Percentiles rank a stretch among this genome's conserved stretches.
These are phyloP conservation scores for Sebastes oblongus DNA, from an alignment of 2,797 vertebrate genomes.

Conservation along the genomic window DNA sequence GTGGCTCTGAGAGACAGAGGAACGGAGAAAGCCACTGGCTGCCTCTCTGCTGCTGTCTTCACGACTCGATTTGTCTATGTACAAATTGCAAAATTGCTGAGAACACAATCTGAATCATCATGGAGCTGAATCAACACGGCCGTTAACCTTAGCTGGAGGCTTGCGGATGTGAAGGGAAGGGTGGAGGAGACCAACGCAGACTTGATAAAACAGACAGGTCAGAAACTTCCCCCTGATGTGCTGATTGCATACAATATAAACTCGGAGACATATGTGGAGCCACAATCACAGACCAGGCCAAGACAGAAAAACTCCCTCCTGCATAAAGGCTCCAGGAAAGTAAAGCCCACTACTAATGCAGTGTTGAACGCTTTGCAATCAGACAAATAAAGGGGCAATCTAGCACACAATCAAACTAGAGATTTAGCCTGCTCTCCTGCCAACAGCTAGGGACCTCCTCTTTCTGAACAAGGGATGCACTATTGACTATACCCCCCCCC, in stretches of 20 bases:
- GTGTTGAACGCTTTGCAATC: constrained; percentile 82
- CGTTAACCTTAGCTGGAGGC: constrained; percentile 10
- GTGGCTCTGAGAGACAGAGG: constrained; percentile 34
- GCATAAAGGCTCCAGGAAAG: constrained; percentile 66
- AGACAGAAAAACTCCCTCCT: constrained; percentile 47
- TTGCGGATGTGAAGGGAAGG: background rate
- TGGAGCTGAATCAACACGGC: constrained; percentile 11
- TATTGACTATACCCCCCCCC: constrained; percentile 77
- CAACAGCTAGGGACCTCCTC: constrained; percentile 84
- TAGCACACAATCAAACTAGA: constrained; percentile 84
- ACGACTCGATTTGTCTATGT: constrained; percentile 30
- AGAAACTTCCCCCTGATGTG: constrained; percentile 32
- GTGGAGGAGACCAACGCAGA: background rate
- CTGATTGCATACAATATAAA: constrained; percentile 55
- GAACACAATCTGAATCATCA: constrained; percentile 20
- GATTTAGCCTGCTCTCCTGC: constrained; percentile 82
- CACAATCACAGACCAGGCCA: constrained; percentile 53
- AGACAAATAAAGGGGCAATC: constrained; percentile 86
- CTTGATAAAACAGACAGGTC: constrained; percentile 22
- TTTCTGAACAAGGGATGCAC: constrained; percentile 85
- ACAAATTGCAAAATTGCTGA: constrained; percentile 5
- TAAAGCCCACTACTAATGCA: constrained; percentile 77
- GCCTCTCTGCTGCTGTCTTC: constrained; percentile 29
- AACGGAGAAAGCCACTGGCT: constrained; percentile 21
- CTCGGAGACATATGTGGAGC: constrained; percentile 55